phyloP scores from a whole-genome alignment of 2,888 invertebrate genomes.

The Dolichopus griseipennis region DNA sequence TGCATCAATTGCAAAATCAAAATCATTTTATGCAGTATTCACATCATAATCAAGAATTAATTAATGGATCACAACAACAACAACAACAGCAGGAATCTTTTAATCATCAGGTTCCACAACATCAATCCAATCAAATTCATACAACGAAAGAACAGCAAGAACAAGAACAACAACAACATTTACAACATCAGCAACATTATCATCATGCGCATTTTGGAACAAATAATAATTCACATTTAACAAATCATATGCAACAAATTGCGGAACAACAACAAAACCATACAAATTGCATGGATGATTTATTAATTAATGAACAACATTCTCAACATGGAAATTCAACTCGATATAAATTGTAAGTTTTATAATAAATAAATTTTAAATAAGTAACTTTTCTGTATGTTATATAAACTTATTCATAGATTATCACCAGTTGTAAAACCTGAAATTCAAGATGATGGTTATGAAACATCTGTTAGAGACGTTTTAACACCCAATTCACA shows the following conservation, averaged over 20 bases:
- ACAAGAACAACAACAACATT: slow-evolving; percentile 30
- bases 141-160: slow-evolving; percentile 7
- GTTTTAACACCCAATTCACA: slow-evolving; percentile 41
- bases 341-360: slow-evolving; percentile 39
- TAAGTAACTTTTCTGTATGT: background rate
- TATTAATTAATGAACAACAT: slow-evolving; percentile 38
- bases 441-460: slow-evolving; percentile 80
- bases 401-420: slow-evolving; percentile 21
- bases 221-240: slow-evolving; percentile 30
- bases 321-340: slow-evolving; percentile 30
- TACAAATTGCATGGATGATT: slow-evolving; percentile 29
- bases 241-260: slow-evolving; percentile 27
- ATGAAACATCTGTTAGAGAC: slow-evolving; percentile 72
- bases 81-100: slow-evolving; percentile 10
- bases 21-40: slow-evolving; percentile 24
- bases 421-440: slow-evolving; percentile 43
- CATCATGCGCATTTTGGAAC: slow-evolving; percentile 31
- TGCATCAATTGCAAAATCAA: slow-evolving; percentile 19
- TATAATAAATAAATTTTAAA: slow-evolving; percentile 14
- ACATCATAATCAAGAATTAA: slow-evolving; percentile 20
- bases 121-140: too few species aligned
- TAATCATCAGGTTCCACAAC: too few species aligned
- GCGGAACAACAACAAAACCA: slow-evolving; percentile 20
- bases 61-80: slow-evolving; percentile 25
- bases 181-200: slow-evolving; percentile 28